Evolutionary conservation across 92 coral and sea anemone species (phyloP).

Genomic region (Siderastrea siderea): DNA sequence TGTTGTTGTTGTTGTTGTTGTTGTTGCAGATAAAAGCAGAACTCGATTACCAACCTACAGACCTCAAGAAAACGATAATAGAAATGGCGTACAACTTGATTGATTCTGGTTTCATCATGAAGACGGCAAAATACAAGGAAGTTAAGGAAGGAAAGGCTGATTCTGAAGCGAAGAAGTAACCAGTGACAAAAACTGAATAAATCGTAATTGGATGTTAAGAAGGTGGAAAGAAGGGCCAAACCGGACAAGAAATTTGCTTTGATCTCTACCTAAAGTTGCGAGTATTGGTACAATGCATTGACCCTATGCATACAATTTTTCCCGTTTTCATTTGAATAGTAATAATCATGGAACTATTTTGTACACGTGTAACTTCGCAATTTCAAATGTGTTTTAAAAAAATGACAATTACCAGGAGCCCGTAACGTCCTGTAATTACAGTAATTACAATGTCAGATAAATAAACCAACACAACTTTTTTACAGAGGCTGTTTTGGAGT

Average conservation of each 20-base stretch:
- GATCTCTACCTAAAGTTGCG: neutral
- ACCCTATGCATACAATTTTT: too few species aligned
- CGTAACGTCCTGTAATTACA: too few species aligned
- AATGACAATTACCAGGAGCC: too few species aligned
- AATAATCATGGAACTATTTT: too few species aligned
- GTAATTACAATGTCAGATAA: too few species aligned
- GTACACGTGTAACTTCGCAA: too few species aligned
- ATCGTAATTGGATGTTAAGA: neutral
- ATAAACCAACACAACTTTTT: too few species aligned
- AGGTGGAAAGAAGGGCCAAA: neutral
- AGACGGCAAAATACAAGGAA: constrained; percentile 74
- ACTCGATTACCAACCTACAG: constrained; percentile 84
- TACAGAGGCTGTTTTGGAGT: too few species aligned
- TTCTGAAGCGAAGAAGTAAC: neutral
- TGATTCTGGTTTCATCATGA: constrained; percentile 91
- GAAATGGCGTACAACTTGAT: constrained; percentile 98
- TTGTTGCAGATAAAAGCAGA: constrained; percentile 80
- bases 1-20: neutral
- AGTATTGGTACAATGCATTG: too few species aligned
- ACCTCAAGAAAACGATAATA: constrained; percentile 73
- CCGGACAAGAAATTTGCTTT: neutral
- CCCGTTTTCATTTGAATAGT: too few species aligned
- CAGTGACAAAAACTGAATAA: neutral
- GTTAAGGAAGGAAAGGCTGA: neutral
- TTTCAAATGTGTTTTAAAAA: too few species aligned